phyloP scores from a whole-genome alignment of 2,888 invertebrate species.

The Pocota personata region DNA sequence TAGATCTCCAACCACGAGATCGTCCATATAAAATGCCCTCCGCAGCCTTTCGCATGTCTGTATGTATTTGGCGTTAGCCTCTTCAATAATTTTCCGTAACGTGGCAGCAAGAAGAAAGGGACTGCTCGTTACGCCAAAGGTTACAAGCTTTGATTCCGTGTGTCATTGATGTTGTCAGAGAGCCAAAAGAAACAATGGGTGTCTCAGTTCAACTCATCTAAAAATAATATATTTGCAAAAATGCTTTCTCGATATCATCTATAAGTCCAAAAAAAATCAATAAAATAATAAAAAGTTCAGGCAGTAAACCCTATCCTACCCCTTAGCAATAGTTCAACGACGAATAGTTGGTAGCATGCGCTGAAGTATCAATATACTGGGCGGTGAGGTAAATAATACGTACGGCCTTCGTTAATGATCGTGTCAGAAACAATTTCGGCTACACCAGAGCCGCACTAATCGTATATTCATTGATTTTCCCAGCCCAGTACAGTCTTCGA shows the following conservation, averaged over 20 bases:
- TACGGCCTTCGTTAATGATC: too few species aligned
- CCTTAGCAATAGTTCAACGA: too few species aligned
- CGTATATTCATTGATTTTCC: too few species aligned
- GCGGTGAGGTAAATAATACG: too few species aligned
- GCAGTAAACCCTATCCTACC: too few species aligned
- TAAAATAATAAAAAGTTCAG: too few species aligned
- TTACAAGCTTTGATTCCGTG: neutral
- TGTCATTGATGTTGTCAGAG: neutral
- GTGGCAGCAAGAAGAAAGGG: neutral
- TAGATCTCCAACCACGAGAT: neutral
- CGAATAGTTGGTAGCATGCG: too few species aligned
- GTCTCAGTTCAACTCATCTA: neutral
- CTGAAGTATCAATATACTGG: too few species aligned
- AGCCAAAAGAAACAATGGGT: conserved; percentile 4
- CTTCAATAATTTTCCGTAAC: neutral
- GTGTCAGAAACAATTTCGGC: too few species aligned
- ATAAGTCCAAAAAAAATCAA: conserved; percentile 16
- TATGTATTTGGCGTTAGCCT: neutral
- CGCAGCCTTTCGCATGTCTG: neutral
- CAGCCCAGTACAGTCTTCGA: too few species aligned
- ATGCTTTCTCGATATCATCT: conserved; percentile 20
- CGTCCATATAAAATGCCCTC: conserved; percentile 5
- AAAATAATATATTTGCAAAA: conserved; percentile 3
- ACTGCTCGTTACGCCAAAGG: conserved; percentile 2
- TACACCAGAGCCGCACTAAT: too few species aligned